These are phyloP conservation scores for Eumeta japonica DNA, from an alignment of 1,140 invertebrate genomes.

Conservation along the genomic window DNA sequence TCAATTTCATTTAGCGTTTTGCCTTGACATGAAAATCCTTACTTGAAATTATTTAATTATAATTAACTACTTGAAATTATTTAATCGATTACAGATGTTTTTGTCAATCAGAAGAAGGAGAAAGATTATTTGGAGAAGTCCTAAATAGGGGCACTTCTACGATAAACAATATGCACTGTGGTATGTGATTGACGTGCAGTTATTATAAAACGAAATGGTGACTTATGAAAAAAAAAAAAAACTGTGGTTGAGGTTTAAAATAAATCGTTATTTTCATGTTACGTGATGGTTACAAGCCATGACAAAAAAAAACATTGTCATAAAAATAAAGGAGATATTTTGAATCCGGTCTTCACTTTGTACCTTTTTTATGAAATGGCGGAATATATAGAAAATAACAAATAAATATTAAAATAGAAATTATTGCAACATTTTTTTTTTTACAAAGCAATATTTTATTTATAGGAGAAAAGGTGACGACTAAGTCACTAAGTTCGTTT, in stretches of 20 bases:
- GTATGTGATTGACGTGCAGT: slow-evolving; percentile 49
- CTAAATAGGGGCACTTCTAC: slow-evolving; percentile 38
- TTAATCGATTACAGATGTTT: slow-evolving; percentile 59
- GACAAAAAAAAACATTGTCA: no score
- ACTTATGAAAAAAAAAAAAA: slow-evolving; percentile 1
- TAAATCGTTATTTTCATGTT: no score
- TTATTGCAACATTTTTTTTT: slow-evolving; percentile 5
- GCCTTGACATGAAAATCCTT: background rate
- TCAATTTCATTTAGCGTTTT: background rate
- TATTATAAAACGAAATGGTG: no score
- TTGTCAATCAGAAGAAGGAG: slow-evolving; percentile 58
- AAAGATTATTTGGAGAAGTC: slow-evolving; percentile 62
- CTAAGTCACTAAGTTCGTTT: no score
- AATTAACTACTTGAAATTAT: background rate
- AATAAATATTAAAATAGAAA: background rate
- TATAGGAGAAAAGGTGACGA: no score
- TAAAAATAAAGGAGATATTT: no score
- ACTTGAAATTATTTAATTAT: background rate
- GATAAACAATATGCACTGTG: slow-evolving; percentile 55
- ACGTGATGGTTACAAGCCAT: no score
- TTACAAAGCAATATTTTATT: no score
- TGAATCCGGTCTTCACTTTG: no score
- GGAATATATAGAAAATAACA: background rate
- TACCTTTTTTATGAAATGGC: no score
- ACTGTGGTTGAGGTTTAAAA: background rate